These are phyloP conservation scores for Sciurus vulgaris DNA, from an alignment of 2,797 vertebrate species.

Conservation along the genomic window DNA sequence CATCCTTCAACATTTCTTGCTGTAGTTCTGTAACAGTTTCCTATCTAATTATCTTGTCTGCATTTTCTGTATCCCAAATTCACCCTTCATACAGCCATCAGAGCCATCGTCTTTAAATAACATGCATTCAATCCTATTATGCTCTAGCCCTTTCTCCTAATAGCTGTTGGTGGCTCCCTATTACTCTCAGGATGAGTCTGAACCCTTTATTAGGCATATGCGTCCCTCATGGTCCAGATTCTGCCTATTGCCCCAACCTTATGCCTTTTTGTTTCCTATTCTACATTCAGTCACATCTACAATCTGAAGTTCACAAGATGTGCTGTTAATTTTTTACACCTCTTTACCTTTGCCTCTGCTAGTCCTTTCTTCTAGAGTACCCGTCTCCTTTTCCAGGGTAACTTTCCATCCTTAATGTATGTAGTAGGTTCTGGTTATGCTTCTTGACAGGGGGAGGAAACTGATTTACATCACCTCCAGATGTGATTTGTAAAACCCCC, in stretches of 20 bases:
- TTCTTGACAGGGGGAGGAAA: neutral
- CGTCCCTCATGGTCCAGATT: neutral
- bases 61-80: neutral
- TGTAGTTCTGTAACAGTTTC: neutral
- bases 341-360: neutral
- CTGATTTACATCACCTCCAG: neutral
- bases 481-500: neutral
- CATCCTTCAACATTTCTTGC: neutral
- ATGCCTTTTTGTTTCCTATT: neutral
- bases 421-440: neutral
- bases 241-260: neutral
- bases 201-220: neutral
- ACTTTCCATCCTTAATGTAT: neutral
- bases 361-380: neutral
- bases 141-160: neutral
- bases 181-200: neutral
- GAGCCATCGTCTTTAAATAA: neutral
- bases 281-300: neutral
- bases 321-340: neutral
- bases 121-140: neutral
- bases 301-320: neutral
- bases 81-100: neutral
- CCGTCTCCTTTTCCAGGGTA: neutral
- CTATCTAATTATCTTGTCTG: conserved; percentile 32
- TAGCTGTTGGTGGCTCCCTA: neutral